Percentiles rank a stretch among this genome's conserved stretches.
Conservation (phyloP, 35 echinoderm and acorn worm genomes). For the Amphiura filiformis region DNA sequence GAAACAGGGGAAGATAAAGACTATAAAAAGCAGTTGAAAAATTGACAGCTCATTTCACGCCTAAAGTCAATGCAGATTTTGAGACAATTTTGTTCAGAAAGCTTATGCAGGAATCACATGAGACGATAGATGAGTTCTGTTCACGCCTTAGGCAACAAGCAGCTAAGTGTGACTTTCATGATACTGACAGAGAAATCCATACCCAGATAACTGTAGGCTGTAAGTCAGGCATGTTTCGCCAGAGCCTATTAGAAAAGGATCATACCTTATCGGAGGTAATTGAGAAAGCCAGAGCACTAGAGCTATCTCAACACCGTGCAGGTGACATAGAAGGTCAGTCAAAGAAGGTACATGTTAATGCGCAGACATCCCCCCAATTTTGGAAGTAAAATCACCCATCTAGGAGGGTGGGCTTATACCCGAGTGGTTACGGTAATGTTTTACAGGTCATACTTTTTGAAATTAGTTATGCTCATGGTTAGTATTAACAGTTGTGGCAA, state of each 20-base stretch:
- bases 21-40: conserved; percentile 22
- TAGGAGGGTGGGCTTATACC: no score
- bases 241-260: no score
- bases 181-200: conserved; percentile 51
- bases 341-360: no score
- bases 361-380: no score
- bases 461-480: no score
- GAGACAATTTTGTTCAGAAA: conserved; percentile 41
- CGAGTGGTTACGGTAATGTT: no score
- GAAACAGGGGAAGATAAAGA: conserved; percentile 37
- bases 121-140: conserved; percentile 39
- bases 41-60: conserved; percentile 39
- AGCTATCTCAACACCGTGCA: conserved; percentile 26
- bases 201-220: conserved; percentile 53
- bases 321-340: conserved; percentile 2
- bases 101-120: conserved; percentile 34
- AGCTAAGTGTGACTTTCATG: conserved; percentile 41
- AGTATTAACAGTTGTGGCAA: no score
- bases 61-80: conserved; percentile 36
- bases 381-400: no score
- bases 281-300: conserved; percentile 23
- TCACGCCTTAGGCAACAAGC: conserved; percentile 34
- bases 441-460: no score
- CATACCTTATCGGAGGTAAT: no score
- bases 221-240: neutral